phyloP scores from a whole-genome alignment of 2,888 invertebrate species.

The Spatulosminthurus flaviceps region DNA sequence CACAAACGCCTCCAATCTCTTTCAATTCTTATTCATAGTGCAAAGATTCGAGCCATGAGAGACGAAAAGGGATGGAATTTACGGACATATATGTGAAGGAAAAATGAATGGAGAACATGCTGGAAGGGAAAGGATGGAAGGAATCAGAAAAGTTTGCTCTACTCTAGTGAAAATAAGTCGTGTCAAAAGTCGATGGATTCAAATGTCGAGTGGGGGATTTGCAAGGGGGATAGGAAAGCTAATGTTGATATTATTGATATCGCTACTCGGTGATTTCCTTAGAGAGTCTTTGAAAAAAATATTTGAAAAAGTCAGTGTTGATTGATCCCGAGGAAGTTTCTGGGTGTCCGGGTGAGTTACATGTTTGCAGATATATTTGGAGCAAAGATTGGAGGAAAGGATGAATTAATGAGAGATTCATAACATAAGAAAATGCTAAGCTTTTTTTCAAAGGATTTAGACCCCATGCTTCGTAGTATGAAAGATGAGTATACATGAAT shows the following conservation, averaged over 20 bases:
- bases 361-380: neutral
- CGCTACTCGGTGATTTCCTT: constrained; percentile 12
- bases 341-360: neutral
- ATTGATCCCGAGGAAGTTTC: neutral
- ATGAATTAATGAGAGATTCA: constrained; percentile 16
- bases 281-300: neutral
- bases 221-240: neutral
- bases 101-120: constrained; percentile 3
- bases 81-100: neutral
- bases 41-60: neutral
- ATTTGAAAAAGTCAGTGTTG: too few relatives aligned
- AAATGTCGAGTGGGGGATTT: neutral
- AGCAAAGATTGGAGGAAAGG: neutral
- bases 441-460: too few relatives aligned
- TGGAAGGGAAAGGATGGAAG: neutral
- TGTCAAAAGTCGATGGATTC: neutral
- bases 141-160: neutral
- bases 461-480: too few relatives aligned
- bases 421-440: neutral
- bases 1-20: neutral
- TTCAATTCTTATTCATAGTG: neutral
- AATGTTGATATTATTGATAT: constrained; percentile 3
- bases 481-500: too few relatives aligned
- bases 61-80: neutral
- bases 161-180: neutral